A percentile compares a stretch with the other conserved stretches of the same genome.
These are phyloP conservation scores for Umimayanthus chanpuru DNA, from an alignment of 92 coral and sea anemone species.

Conservation along the genomic window DNA sequence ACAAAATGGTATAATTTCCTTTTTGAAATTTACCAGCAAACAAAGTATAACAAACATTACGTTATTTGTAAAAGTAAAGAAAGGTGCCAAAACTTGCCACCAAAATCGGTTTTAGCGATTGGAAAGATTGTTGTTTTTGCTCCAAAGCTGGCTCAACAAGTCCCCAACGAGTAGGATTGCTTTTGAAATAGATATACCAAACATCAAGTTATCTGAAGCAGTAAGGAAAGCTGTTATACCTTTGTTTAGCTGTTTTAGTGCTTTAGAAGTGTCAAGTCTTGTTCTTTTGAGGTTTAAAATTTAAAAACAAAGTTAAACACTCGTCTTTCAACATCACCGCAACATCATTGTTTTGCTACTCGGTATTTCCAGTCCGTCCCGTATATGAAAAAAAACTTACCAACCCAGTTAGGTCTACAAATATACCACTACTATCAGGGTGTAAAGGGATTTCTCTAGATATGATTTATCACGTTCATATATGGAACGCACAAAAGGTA, in stretches of 20 bases:
- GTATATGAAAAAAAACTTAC: neutral
- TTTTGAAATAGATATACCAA: neutral
- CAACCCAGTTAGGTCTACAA: neutral
- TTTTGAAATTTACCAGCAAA: neutral
- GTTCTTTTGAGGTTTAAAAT: neutral
- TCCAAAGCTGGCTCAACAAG: constrained; percentile 3
- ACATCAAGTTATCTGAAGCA: neutral
- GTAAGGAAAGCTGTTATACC: neutral
- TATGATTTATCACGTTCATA: neutral
- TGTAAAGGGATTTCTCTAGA: neutral
- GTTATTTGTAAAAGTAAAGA: too few species aligned
- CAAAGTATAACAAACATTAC: too few species aligned
- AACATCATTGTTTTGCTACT: neutral
- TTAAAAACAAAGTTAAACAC: neutral
- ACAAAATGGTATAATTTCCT: neutral
- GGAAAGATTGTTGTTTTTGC: neutral
- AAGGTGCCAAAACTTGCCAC: neutral
- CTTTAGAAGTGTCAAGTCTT: neutral
- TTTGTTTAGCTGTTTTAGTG: neutral
- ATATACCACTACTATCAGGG: neutral
- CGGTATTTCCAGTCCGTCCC: neutral
- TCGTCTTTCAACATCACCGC: neutral
- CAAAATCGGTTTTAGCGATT: neutral
- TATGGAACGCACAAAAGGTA: neutral
- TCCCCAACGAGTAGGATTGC: neutral